Base-by-base conservation (phyloP, 2,888 invertebrate species). In the Criorhina ranunculi region DNA sequence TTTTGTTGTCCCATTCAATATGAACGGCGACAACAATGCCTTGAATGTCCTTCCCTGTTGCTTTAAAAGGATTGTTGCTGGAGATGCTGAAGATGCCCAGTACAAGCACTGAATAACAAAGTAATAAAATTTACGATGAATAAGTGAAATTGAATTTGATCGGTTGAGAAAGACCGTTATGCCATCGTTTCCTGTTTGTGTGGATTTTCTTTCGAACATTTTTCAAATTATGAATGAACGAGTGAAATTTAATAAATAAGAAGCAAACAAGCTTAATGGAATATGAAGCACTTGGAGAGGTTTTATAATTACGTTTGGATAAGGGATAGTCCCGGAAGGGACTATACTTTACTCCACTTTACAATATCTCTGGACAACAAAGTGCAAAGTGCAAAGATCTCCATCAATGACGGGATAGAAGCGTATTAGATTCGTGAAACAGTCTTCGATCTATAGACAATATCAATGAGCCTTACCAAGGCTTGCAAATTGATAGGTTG, bases 71-170 rank as follows among this genome's bases (percentile, higher is more conserved):
- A 78, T 62, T 78, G 70, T 70, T 46, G 46, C 17, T 62, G 31
- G n/a, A n/a, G n/a, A n/a, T n/a, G 55, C 70, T 70, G 69, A n/a
- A n/a, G n/a, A n/a, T n/a, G n/a, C n/a, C 77, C 77, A 77, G n/a
- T n/a, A 77, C 60, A 53, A 69, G 60, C 46, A 53, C 69, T 49
- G 77, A 70, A 78, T 70, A 78, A 78, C 77, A 78, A 78, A 78
- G 70, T 78, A 70, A 78, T 70, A 70, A 78, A 78, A 78, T 70
- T 62, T 78, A 62, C 53, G 42, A 62, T 11, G 17, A 60, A 35
- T n/a, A 55, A 37, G 57, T 33, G 35, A 70, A 70, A 78, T 78
- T 78, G 69, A 78, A 78, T 78, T 78, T 78, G 62, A 69, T 67
- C 66, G 67, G 69, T 62, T 62, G 60, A n/a, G n/a, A 66, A 40